Base-by-base conservation (phyloP, 1,140 invertebrate genomes). In the Microvelia longipes region DNA sequence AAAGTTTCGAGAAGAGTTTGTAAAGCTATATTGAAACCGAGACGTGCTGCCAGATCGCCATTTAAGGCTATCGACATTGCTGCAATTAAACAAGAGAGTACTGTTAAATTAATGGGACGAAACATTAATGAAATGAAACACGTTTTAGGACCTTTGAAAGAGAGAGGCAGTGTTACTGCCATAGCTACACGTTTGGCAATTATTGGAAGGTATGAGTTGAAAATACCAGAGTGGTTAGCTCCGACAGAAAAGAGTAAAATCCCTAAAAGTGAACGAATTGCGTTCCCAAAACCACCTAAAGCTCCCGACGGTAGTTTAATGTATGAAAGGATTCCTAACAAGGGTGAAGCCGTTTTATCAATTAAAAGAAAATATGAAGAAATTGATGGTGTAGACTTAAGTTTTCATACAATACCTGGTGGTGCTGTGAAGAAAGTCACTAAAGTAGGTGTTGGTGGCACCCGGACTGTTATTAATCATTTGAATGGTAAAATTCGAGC, bases 261-360 rank as follows among this genome's bases (percentile, higher is more conserved):
- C 77, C 91, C 92, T 68, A 85, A 87, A 78, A 90, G 90, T 2
- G 85, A 87, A 71, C 85, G 88, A 74, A 85, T 92, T 67, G 90
- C 88, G 72, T 94, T 93, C 79, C 92, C 92, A 61, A 90, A 91
- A 80, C 92, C 92, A 69, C 91, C 91, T 13, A 92, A 92, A 80
- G 91, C 86, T 71, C 84, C 90, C 72, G 91, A 93, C 79, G 91
- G 91, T 71, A 92, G 90, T 79, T 81, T 93, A 71, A 77, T 93
- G 66, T 93, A 93, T 76, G 91, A 93, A 78, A 85, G 89, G 77
- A 86, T 92, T 72, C 86, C 88, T 69, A 91, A 90, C 74, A 91
- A 90, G 81, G 81, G 83, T 14, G 89, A 90, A 76, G 81, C 86
- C 68, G 89, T 91, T 71, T 77, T 75, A 72, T 77, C 80, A 2